Base-by-base conservation (phyloP, 1,140 invertebrate genomes). In the Helicoverpa zea region DNA sequence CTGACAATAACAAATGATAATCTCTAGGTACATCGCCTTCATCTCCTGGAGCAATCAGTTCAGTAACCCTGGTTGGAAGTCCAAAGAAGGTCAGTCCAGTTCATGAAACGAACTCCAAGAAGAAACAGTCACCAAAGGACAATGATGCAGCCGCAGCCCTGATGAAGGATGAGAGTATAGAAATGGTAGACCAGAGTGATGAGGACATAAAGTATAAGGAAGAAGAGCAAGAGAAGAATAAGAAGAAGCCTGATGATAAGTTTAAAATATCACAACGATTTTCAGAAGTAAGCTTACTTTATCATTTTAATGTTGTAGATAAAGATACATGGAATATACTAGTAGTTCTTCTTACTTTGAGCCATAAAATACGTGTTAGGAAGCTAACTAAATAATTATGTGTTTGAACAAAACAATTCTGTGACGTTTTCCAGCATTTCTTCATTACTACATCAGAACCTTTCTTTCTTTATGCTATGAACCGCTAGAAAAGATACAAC, bases 11-110 rank as follows among this genome's bases (percentile, higher is more conserved):
- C 10, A 14, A 13, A 7, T 30, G 14, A 35, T 14, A 1, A 1
- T 30, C 11, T 13, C 35, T 64, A 95, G 92, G 91, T 47, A 89
- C 90, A 79, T 90, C 90, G n/a, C 91, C 97, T 56, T 96, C 97
- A 0, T 97, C 97, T 0, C 97, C 97, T 0, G 97, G 97, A 51
- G 97, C 97, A 77, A 87, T 97, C 2, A 97, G 97, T 84, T 97
- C 97, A 2, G 96, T 97, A 11, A 98, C 97, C 3, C 88, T 97
- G 68, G 96, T 97, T 1, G 97, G 96, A 5, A 95, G 92, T 80
- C 94, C 94, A n/a, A 95, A 95, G 73, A 89, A 90, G 64, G 73
- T 81, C 0, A 93, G 90, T 80, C 92, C 94, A 30, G 88, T 88
- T 7, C 30, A 83, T 10, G 87, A 92, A 29, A 49, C 79, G 4